These are phyloP conservation scores for Corythoichthys haematopterus DNA, from an alignment of 2,113 vertebrate species.

Conservation along the genomic window DNA sequence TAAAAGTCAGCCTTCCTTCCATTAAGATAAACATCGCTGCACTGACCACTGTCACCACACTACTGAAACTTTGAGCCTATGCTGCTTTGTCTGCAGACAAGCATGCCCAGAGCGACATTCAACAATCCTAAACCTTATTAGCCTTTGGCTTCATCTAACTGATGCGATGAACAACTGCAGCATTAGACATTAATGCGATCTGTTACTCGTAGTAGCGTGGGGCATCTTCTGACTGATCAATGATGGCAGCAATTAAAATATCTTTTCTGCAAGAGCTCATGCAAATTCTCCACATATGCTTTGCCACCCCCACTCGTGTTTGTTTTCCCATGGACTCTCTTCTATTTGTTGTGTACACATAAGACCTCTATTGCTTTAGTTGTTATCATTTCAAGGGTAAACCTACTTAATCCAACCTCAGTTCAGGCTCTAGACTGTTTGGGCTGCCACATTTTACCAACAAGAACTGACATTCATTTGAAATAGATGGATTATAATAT, in stretches of 20 bases:
- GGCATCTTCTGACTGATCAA: conserved; percentile 19
- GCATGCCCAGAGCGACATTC: neutral
- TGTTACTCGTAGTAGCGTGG: conserved; percentile 24
- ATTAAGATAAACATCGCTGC: conserved; percentile 39
- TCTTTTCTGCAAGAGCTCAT: conserved; percentile 14
- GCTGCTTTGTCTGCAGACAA: conserved; percentile 13
- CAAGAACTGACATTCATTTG: neutral
- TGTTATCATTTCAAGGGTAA: conserved; percentile 7
- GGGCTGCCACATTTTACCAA: neutral
- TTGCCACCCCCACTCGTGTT: conserved; percentile 14
- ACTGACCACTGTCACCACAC: neutral
- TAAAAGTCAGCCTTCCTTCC: conserved; percentile 32
- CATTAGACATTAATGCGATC: conserved; percentile 17
- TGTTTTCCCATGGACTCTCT: conserved; percentile 17
- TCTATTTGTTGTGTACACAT: conserved; percentile 18
- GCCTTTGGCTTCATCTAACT: conserved; percentile 34
- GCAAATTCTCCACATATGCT: conserved; percentile 24
- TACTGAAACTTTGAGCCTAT: conserved; percentile 9
- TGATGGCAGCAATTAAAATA: conserved; percentile 18
- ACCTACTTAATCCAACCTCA: conserved; percentile 6
- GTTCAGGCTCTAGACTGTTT: neutral
- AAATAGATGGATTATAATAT: neutral
- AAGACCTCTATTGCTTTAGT: neutral
- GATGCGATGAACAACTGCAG: conserved; percentile 22
- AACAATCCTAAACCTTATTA: conserved; percentile 23